Percentiles rank a stretch among this genome's conserved stretches.
phyloP scores from a whole-genome alignment of 2,888 invertebrate species.

The Crematogaster levior region DNA sequence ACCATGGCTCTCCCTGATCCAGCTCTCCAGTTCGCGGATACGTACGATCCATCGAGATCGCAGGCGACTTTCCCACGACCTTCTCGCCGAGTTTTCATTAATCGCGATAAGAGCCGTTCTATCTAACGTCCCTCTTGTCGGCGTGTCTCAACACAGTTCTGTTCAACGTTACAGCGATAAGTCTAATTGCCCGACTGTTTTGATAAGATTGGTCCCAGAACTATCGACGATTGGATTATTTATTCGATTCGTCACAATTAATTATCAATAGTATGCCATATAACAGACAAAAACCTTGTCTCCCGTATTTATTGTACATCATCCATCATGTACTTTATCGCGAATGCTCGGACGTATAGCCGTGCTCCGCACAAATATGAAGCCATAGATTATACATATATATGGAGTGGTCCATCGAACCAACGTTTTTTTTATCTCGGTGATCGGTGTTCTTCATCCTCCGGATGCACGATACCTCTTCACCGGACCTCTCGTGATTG shows the following conservation, averaged over 20 bases:
- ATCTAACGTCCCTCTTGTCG: constrained; percentile 1
- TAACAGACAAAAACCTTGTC: not conserved
- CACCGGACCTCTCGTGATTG: constrained; percentile 69
- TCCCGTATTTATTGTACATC: constrained; percentile 4
- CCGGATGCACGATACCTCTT: constrained; percentile 62
- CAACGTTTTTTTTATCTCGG: constrained; percentile 67
- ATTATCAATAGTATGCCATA: not conserved
- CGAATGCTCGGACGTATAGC: not conserved
- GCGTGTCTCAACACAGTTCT: not conserved
- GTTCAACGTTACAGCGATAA: not conserved
- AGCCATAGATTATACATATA: constrained; percentile 73
- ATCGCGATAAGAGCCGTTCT: constrained; percentile 52
- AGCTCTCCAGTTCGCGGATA: constrained; percentile 49
- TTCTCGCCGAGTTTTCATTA: constrained; percentile 63
- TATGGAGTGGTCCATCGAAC: constrained; percentile 66
- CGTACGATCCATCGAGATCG: constrained; percentile 63
- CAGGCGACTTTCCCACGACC: constrained; percentile 78
- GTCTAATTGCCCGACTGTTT: not conserved
- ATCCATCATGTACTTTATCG: constrained; percentile 30
- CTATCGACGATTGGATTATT: not conserved
- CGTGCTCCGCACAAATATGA: constrained; percentile 66
- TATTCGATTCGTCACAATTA: constrained; percentile 8
- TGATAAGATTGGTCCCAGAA: not conserved
- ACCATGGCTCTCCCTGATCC: constrained; percentile 59
- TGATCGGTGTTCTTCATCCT: constrained; percentile 49